These are phyloP conservation scores for Oxygymnocypris stewartii DNA, from an alignment of 2,113 vertebrate species.

Conservation along the genomic window DNA sequence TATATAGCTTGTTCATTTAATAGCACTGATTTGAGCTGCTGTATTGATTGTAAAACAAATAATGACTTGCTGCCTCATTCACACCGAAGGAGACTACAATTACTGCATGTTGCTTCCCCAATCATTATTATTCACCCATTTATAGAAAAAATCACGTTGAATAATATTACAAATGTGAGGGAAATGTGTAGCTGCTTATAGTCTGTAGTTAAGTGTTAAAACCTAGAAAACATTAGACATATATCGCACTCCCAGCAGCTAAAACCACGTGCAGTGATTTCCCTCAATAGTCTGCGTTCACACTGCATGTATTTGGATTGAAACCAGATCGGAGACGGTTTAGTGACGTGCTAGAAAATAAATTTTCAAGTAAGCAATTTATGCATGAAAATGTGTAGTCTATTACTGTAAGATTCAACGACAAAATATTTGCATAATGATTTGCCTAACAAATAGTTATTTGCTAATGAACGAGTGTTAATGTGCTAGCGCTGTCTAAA, in stretches of 20 bases:
- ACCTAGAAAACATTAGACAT: conserved; percentile 29
- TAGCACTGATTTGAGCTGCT: conserved; percentile 14
- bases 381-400: conserved; percentile 37
- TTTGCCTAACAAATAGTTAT: not conserved
- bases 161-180: conserved; percentile 13
- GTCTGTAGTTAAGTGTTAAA: conserved; percentile 44
- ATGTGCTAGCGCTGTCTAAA: conserved; percentile 1
- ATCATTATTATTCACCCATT: not conserved
- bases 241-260: conserved; percentile 16
- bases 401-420: not conserved
- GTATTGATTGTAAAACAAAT: conserved; percentile 16
- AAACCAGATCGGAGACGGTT: not conserved
- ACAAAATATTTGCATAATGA: not conserved
- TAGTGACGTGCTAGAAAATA: not conserved
- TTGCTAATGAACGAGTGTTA: not conserved
- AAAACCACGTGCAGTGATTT: conserved; percentile 48
- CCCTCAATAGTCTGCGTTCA: conserved; percentile 32
- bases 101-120: conserved; percentile 27
- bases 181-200: conserved; percentile 44
- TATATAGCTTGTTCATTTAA: not conserved
- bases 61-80: not conserved
- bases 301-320: not conserved
- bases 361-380: not conserved
- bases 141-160: not conserved
- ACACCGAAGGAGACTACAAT: not conserved